These are phyloP conservation scores for Chalcis sispes DNA, from an alignment of 2,888 invertebrate species.

Conservation along the genomic window DNA sequence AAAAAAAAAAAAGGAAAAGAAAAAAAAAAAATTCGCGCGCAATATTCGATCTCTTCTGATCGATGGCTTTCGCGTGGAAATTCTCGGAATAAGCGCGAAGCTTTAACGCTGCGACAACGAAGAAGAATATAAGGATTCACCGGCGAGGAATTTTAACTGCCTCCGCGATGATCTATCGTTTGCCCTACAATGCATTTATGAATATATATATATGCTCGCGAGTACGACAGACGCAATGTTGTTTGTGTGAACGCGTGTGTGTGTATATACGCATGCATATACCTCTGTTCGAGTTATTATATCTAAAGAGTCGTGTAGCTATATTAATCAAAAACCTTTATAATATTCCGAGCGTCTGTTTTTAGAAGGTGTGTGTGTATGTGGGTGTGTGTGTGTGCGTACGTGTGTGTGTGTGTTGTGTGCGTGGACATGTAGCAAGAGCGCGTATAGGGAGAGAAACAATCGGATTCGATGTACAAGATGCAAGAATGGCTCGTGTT, in stretches of 20 bases:
- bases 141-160: conserved; percentile 63
- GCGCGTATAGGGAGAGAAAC: neutral
- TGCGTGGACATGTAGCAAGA: too few species aligned
- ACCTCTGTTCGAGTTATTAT: neutral
- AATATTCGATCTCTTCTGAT: conserved; percentile 46
- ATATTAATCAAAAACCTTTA: neutral
- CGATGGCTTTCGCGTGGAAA: conserved; percentile 42
- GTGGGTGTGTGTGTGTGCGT: too few species aligned
- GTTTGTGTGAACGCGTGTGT: neutral
- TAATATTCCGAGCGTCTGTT: too few species aligned
- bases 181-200: conserved; percentile 55
- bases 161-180: conserved; percentile 63
- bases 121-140: too few species aligned
- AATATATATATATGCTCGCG: too few species aligned
- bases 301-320: neutral
- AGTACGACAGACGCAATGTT: too few species aligned
- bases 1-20: neutral
- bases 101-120: conserved; percentile 1
- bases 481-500: too few species aligned
- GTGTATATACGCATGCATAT: neutral
- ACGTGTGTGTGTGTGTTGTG: too few species aligned
- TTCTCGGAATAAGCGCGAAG: conserved; percentile 38
- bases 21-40: conserved; percentile 8
- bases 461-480: conserved; percentile 52
- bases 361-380: too few species aligned